These are phyloP conservation scores for Monodelphis domestica DNA, from an alignment of 2,797 vertebrate species.

Conservation along the genomic window DNA sequence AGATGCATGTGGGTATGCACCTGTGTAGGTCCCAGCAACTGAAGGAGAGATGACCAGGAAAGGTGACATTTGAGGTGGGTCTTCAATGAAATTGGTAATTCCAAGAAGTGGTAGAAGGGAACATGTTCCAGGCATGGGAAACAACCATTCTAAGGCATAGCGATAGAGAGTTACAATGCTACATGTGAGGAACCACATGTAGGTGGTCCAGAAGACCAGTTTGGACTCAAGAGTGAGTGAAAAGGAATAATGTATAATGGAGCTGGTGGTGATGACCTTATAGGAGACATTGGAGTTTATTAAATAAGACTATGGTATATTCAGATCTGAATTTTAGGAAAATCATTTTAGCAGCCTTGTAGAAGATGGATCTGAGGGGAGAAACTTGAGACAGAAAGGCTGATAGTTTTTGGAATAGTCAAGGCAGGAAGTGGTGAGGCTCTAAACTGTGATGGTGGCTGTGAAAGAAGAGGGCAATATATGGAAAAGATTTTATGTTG, in stretches of 20 bases:
- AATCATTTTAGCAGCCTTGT: background rate
- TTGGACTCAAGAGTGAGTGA: background rate
- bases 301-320: background rate
- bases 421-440: background rate
- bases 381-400: background rate
- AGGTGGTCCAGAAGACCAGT: background rate
- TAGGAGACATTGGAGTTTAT: background rate
- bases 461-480: background rate
- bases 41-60: background rate
- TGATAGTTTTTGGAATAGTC: background rate
- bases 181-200: too few relatives aligned
- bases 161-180: background rate
- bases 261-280: background rate
- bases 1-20: too few relatives aligned
- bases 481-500: background rate
- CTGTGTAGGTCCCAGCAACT: too few relatives aligned
- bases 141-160: background rate
- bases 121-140: background rate
- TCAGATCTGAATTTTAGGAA: background rate
- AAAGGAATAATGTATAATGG: background rate
- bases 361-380: background rate
- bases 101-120: background rate
- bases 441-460: background rate
- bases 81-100: background rate
- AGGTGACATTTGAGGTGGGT: background rate